phyloP scores from a whole-genome alignment of 1,140 invertebrate species.

The Polypedilum vanderplanki region DNA sequence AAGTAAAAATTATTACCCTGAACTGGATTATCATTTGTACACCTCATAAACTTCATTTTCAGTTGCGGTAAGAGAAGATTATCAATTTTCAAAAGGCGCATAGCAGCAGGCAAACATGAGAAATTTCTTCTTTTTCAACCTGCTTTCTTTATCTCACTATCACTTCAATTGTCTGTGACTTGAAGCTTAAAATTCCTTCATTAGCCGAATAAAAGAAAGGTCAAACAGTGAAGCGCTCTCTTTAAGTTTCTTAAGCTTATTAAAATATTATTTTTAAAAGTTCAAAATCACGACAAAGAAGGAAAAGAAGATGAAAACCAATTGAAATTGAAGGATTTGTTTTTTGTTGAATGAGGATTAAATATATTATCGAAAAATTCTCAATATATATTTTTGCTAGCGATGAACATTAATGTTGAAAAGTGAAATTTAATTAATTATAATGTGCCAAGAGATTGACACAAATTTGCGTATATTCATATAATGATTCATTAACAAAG shows the following conservation, averaged over 20 bases:
- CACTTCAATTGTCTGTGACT: background rate
- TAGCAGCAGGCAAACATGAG: background rate
- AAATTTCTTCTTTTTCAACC: background rate
- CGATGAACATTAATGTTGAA: background rate
- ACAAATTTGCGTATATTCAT: background rate
- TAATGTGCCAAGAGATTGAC: background rate
- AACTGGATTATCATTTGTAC: constrained; percentile 15
- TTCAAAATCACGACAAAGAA: too few species aligned
- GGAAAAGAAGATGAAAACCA: too few species aligned
- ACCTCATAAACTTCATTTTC: background rate
- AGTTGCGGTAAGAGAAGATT: background rate
- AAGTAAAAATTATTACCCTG: background rate
- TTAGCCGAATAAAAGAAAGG: background rate
- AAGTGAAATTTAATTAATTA: constrained; percentile 11
- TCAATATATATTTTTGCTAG: too few species aligned
- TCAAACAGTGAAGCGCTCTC: background rate
- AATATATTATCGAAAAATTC: too few species aligned
- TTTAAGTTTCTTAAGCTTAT: background rate
- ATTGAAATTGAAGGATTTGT: too few species aligned
- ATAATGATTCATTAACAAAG: background rate
- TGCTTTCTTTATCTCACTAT: background rate
- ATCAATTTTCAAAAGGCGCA: background rate
- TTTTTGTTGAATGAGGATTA: too few species aligned
- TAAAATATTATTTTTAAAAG: background rate
- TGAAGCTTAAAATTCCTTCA: constrained; percentile 7